phyloP scores from a whole-genome alignment of 2,797 vertebrate genomes.

The Sebastes kiyomatsui region DNA sequence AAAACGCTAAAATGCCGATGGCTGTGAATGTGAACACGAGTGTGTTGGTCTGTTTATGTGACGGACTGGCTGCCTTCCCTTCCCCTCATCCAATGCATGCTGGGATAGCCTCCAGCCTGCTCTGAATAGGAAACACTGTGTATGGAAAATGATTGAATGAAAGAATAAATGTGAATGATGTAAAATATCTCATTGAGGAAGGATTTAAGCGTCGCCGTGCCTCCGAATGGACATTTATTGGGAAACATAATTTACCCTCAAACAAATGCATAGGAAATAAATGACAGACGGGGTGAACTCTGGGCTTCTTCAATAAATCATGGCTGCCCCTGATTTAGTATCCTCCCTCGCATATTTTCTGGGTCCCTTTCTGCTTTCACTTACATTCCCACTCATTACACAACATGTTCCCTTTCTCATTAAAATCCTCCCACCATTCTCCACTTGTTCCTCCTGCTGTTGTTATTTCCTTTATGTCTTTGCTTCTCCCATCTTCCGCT shows the following conservation, averaged over 20 bases:
- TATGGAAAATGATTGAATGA: constrained; percentile 41
- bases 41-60: constrained; percentile 37
- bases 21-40: constrained; percentile 35
- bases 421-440: constrained; percentile 46
- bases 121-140: constrained; percentile 22
- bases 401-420: constrained; percentile 30
- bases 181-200: constrained; percentile 47
- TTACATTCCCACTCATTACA: constrained; percentile 32
- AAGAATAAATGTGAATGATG: constrained; percentile 50
- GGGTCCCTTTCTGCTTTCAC: constrained; percentile 17
- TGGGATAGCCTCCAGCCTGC: constrained; percentile 32
- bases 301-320: constrained; percentile 53
- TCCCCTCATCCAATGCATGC: constrained; percentile 21
- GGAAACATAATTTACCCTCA: constrained; percentile 43
- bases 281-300: constrained; percentile 47
- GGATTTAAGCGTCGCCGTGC: constrained; percentile 28
- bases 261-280: constrained; percentile 44
- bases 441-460: constrained; percentile 20
- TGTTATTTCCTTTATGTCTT: constrained; percentile 43
- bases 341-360: constrained; percentile 14
- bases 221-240: constrained; percentile 29
- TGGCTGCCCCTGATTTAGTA: constrained; percentile 35
- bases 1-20: constrained; percentile 15
- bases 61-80: constrained; percentile 22
- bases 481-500: constrained; percentile 6